Conservation (phyloP, 2,888 invertebrate genomes). For the Endotricha flammealis region DNA sequence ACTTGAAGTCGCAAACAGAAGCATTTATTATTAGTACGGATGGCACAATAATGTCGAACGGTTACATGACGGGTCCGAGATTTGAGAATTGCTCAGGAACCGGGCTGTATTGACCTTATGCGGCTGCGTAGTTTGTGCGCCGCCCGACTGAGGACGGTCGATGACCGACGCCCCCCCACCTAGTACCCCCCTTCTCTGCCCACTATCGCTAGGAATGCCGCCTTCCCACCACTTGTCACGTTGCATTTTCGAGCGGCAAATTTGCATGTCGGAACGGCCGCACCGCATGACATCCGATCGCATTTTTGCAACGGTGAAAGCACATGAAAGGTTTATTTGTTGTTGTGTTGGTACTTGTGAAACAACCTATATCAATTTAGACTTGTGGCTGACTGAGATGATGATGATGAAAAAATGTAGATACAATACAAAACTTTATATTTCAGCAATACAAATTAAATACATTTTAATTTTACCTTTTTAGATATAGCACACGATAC, state of each 20-base stretch:
- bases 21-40: too few relatives aligned
- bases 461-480: too few relatives aligned
- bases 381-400: too few relatives aligned
- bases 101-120: slow-evolving; percentile 71
- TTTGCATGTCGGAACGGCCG: slow-evolving; percentile 51
- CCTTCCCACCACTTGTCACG: slow-evolving; percentile 49
- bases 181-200: slow-evolving; percentile 23
- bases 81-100: slow-evolving; percentile 12
- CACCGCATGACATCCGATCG: slow-evolving; percentile 35
- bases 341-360: too few relatives aligned
- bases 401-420: too few relatives aligned
- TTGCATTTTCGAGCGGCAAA: slow-evolving; percentile 67
- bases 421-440: too few relatives aligned
- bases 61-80: slow-evolving; percentile 23
- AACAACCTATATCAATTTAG: too few relatives aligned
- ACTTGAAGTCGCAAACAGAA: too few relatives aligned
- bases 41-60: slow-evolving; percentile 63
- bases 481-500: too few relatives aligned
- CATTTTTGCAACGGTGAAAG: slow-evolving; percentile 42
- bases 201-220: slow-evolving; percentile 61
- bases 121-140: slow-evolving; percentile 72
- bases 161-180: slow-evolving; percentile 56
- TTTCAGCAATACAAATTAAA: too few relatives aligned
- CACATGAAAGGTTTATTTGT: slow-evolving; percentile 30
- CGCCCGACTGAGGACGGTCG: slow-evolving; percentile 73